Evolutionary conservation across 2,113 vertebrate species (phyloP).

Genomic region (Corvus cornix): DNA sequence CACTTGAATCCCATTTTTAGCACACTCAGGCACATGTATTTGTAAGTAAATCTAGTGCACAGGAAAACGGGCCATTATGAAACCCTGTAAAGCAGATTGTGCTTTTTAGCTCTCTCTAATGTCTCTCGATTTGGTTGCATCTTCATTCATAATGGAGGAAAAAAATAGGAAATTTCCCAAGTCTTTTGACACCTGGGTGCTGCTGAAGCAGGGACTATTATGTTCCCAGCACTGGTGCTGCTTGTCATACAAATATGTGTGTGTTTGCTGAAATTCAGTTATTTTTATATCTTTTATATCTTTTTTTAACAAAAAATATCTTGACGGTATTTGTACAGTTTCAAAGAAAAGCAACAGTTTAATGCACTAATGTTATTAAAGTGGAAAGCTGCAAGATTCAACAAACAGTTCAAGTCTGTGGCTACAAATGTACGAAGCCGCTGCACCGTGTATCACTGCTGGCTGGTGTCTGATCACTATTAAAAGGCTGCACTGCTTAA

Average conservation of each 20-base stretch:
- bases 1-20: not conserved
- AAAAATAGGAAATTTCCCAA: not conserved
- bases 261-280: not conserved
- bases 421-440: fast-evolving
- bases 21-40: not conserved
- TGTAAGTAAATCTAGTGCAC: not conserved
- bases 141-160: not conserved
- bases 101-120: not conserved
- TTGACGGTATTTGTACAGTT: not conserved
- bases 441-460: fast-evolving
- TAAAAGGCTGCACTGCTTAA: not conserved
- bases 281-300: not conserved
- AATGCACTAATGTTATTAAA: not conserved
- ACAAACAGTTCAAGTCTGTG: fast-evolving
- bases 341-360: not conserved
- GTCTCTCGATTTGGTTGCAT: not conserved
- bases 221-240: not conserved
- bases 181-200: not conserved
- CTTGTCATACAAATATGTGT: not conserved
- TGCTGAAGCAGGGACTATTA: not conserved
- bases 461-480: not conserved
- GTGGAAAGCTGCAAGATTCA: not conserved
- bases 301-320: not conserved
- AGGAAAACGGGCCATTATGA: fast-evolving
- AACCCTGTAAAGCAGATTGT: not conserved